Evolutionary conservation across 2,888 invertebrate species (phyloP), one percentile per base, ranked within the genome.

Genomic region (Pardosa pseudoannulata): DNA sequence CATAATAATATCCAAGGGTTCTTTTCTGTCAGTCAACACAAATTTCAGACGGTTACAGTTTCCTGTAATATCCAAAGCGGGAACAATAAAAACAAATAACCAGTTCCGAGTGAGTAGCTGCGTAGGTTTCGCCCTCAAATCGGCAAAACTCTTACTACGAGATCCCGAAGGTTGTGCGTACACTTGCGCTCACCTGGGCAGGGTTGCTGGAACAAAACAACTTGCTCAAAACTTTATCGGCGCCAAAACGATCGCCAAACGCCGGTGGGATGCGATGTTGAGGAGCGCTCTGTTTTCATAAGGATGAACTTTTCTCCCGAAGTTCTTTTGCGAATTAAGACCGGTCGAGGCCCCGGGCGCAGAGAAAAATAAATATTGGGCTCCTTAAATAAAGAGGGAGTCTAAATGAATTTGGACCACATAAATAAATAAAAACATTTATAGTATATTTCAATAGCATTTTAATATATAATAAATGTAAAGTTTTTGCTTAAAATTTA

Each of bases 131-230:
- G 23, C 56, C 56, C 56, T 19, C 23, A 56, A 23, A 56, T 56
- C 56, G 23, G 56, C 73, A 50, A 64, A 67, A 46, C 67, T 23
- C 80, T 50, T 62, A 74, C 80, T 80, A 80, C 73, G 28, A 46
- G 70, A 70, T 23, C 39, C 64, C 78, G 39, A 31, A 50, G 39
- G 65, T 62, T 62, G 74, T 80, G 68, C 74, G 73, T 80, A 80
- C 80, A 80, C 80, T 68, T 67, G 74, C 80, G 80, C 32, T 80
- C 56, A 74, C 73, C 80, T 80, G 73, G 27, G 32, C 36, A 74
- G 67, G 80, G 80, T 80, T 80, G 50, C 80, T 56, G 19, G 27
- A 50, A 29, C 36, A 36, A 64, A 74, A 72, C 72, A 80, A 74
- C 39, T 68, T 73, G 32, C n/a, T 64, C 64, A 31, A 67, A 74